These are phyloP conservation scores for Congeria kusceri DNA, from an alignment of 2,888 invertebrate genomes.

Conservation along the genomic window DNA sequence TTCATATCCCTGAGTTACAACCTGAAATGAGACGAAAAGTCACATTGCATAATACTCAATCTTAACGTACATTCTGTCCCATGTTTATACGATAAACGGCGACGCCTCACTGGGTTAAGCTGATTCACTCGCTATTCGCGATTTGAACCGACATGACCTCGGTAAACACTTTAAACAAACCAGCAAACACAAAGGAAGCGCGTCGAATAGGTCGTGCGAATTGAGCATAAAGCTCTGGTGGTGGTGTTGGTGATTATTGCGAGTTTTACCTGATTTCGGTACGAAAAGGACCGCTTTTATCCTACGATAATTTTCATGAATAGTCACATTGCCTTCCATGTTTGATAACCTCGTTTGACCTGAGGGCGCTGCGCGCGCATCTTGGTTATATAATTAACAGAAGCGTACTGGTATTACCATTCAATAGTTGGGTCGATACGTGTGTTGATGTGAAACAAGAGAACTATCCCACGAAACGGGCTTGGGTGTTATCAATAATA, in stretches of 20 bases:
- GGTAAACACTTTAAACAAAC: not conserved
- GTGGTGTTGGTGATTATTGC: too few relatives aligned
- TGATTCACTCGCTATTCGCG: not conserved
- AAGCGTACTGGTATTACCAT: too few relatives aligned
- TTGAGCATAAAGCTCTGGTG: too few relatives aligned
- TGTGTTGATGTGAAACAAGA: too few relatives aligned
- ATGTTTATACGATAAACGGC: slow-evolving; percentile 11
- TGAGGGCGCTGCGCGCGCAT: slow-evolving; percentile 58
- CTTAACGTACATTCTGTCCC: not conserved
- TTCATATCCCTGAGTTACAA: slow-evolving; percentile 19
- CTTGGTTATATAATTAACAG: slow-evolving; percentile 53
- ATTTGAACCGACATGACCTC: slow-evolving; percentile 47
- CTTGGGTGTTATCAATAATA: too few relatives aligned
- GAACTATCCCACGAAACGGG: too few relatives aligned
- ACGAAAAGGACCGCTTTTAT: not conserved
- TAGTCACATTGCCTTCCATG: slow-evolving; percentile 35
- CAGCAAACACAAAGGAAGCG: not conserved
- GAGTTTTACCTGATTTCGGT: too few relatives aligned
- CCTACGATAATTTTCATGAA: not conserved
- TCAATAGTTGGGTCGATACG: too few relatives aligned
- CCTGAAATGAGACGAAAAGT: slow-evolving; percentile 11
- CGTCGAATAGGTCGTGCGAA: too few relatives aligned
- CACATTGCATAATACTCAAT: not conserved
- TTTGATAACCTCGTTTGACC: slow-evolving; percentile 55
- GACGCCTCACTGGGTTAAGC: slow-evolving; percentile 22